phyloP scores from a whole-genome alignment of 2,888 invertebrate species.

The Eristalis tenax region DNA sequence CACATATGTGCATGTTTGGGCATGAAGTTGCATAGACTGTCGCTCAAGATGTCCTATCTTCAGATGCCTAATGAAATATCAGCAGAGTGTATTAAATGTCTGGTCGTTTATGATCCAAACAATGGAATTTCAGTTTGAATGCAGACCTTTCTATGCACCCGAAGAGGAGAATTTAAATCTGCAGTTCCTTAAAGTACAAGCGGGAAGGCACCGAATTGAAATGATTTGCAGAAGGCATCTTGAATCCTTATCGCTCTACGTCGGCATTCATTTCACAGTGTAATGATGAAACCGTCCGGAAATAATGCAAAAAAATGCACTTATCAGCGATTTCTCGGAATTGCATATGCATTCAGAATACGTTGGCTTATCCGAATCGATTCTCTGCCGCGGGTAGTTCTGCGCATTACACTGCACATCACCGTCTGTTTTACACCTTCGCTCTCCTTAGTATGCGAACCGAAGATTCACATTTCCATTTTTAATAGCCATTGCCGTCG shows the following conservation, averaged over 20 bases:
- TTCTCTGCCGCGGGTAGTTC: neutral
- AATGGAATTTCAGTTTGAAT: neutral
- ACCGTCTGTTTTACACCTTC: neutral
- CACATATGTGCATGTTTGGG: neutral
- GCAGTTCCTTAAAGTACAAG: no score
- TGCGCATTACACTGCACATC: neutral
- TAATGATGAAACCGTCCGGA: neutral
- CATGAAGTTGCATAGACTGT: neutral
- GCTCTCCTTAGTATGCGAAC: neutral
- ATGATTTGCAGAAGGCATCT: no score
- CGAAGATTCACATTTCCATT: neutral
- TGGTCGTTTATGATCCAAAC: no score
- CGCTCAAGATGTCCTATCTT: neutral
- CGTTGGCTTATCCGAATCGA: neutral
- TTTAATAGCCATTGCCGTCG: neutral
- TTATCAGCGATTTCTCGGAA: neutral
- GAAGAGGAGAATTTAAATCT: no score
- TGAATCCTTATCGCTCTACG: neutral
- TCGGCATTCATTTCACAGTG: neutral
- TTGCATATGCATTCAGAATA: neutral
- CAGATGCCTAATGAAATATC: neutral
- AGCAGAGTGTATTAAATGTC: neutral
- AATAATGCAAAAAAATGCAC: neutral
- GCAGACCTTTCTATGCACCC: neutral
- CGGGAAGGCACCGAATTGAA: no score